phyloP scores from a whole-genome alignment of 2,888 invertebrate genomes.

The Lasioglossum pauxillum region DNA sequence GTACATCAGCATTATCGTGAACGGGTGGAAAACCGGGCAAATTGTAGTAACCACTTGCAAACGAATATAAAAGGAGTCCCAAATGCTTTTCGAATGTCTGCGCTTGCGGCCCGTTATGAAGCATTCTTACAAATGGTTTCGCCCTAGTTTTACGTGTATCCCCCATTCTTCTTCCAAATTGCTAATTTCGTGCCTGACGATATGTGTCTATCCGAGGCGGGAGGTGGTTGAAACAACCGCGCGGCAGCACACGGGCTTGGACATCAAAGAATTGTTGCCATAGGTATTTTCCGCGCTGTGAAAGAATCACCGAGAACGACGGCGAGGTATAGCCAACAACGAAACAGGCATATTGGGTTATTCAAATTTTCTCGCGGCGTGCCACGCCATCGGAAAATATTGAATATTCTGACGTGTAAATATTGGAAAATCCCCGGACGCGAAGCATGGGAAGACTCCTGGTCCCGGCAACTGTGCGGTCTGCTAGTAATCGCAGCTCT shows the following conservation, averaged over 20 bases:
- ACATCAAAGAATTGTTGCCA: conserved; percentile 42
- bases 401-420: conserved; percentile 64
- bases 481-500: conserved; percentile 48
- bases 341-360: conserved; percentile 48
- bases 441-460: background rate
- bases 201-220: background rate
- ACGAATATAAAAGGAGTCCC: background rate
- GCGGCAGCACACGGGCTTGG: background rate
- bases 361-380: conserved; percentile 53
- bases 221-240: background rate
- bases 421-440: conserved; percentile 15
- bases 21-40: background rate
- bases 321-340: conserved; percentile 2
- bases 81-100: conserved; percentile 9
- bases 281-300: conserved; percentile 2
- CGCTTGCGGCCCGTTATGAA: background rate
- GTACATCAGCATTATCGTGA: conserved; percentile 6
- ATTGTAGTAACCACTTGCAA: background rate
- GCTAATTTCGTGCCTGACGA: conserved; percentile 4
- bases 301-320: conserved; percentile 42
- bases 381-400: conserved; percentile 57
- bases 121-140: background rate
- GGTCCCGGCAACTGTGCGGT: conserved; percentile 3
- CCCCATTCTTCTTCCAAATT: background rate
- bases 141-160: background rate